These are phyloP conservation scores for Drosophila multiciliata DNA, from an alignment of 2,888 invertebrate genomes.

Conservation along the genomic window DNA sequence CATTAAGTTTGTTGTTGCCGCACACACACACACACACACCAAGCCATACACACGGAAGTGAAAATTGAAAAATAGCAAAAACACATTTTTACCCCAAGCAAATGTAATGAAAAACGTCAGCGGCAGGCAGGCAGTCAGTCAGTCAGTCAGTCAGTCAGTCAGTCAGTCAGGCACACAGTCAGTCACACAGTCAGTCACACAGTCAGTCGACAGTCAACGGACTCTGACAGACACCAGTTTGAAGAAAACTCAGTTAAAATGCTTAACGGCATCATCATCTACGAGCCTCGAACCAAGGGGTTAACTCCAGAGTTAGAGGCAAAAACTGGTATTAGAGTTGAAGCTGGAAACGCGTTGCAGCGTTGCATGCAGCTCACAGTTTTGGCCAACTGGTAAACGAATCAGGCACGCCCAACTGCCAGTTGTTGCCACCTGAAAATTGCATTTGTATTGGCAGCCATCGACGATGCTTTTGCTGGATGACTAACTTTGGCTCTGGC, in stretches of 20 bases:
- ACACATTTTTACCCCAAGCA: conserved; percentile 67
- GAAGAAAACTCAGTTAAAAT: conserved; percentile 75
- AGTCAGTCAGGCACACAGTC: conserved; percentile 23
- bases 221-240: conserved; percentile 56
- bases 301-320: conserved; percentile 14
- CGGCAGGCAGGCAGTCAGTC: conserved; percentile 35
- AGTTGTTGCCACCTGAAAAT: conserved; percentile 71
- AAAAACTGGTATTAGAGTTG: background rate
- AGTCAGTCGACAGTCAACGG: conserved; percentile 50
- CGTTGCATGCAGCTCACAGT: conserved; percentile 22
- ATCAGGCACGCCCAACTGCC: conserved; percentile 78
- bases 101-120: conserved; percentile 78
- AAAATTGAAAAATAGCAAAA: conserved; percentile 78
- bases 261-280: conserved; percentile 67
- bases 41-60: conserved; percentile 63
- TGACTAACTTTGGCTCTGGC: conserved; percentile 55
- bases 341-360: conserved; percentile 24
- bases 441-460: conserved; percentile 78
- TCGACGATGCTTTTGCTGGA: conserved; percentile 66
- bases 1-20: conserved; percentile 56
- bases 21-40: conserved; percentile 13
- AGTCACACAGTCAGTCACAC: conserved; percentile 19
- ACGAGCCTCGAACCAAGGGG: background rate
- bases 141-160: background rate
- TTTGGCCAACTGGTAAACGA: conserved; percentile 69